phyloP scores from a whole-genome alignment of 2,888 invertebrate genomes.

The Tinea trinotella region DNA sequence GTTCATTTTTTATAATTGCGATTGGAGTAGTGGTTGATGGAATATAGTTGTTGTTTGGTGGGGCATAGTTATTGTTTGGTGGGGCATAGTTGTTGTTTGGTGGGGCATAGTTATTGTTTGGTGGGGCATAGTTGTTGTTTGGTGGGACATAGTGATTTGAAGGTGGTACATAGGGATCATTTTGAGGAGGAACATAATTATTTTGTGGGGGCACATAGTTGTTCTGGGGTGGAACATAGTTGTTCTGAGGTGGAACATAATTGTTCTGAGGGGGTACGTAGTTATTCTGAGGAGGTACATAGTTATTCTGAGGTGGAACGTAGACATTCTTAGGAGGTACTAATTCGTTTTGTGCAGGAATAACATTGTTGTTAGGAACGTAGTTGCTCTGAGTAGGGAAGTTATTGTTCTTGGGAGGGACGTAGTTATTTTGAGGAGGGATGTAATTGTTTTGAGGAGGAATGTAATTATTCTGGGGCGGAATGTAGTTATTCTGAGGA shows the following conservation, averaged over 20 bases:
- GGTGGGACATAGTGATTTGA: slow-evolving; percentile 27
- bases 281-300: slow-evolving; percentile 26
- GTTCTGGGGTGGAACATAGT: slow-evolving; percentile 27
- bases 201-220: slow-evolving; percentile 27
- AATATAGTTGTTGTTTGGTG: slow-evolving; percentile 25
- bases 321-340: slow-evolving; percentile 27
- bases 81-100: slow-evolving; percentile 27
- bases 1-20: slow-evolving; percentile 61
- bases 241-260: slow-evolving; percentile 27
- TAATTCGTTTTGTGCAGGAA: slow-evolving; percentile 25
- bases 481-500: slow-evolving; percentile 22
- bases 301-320: slow-evolving; percentile 24
- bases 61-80: slow-evolving; percentile 27
- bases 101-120: slow-evolving; percentile 27
- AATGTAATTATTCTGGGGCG: slow-evolving; percentile 27
- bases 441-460: slow-evolving; percentile 26
- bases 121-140: slow-evolving; percentile 28
- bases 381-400: slow-evolving; percentile 25
- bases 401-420: slow-evolving; percentile 26
- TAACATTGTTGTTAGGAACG: slow-evolving; percentile 23
- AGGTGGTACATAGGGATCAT: slow-evolving; percentile 27
- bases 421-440: slow-evolving; percentile 28
- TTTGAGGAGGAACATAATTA: slow-evolving; percentile 25
- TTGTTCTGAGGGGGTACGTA: slow-evolving; percentile 29
- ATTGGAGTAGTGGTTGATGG: slow-evolving; percentile 40